Evolutionary conservation across 2,888 invertebrate species (phyloP).

Genomic region (Rhingia rostrata): DNA sequence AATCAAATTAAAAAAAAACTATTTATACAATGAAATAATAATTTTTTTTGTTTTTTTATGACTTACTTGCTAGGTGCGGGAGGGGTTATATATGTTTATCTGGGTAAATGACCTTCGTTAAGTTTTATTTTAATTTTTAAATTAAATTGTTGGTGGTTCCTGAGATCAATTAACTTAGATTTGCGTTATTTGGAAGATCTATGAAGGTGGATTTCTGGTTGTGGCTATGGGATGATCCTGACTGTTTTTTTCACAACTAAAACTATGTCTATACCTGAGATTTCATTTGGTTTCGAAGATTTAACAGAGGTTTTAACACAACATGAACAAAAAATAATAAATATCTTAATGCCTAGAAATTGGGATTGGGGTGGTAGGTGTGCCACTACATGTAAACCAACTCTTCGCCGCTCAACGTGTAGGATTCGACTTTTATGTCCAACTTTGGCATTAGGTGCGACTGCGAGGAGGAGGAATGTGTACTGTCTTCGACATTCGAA

Average conservation of each 20-base stretch:
- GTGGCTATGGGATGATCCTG: slow-evolving; percentile 51
- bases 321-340: slow-evolving; percentile 48
- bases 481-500: slow-evolving; percentile 55
- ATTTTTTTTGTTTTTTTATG: slow-evolving; percentile 42
- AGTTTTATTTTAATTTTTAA: slow-evolving; percentile 53
- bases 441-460: slow-evolving; percentile 50
- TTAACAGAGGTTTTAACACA: slow-evolving; percentile 50
- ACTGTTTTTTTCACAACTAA: slow-evolving; percentile 17
- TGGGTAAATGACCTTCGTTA: slow-evolving; percentile 68
- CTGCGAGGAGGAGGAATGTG: slow-evolving; percentile 41
- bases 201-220: slow-evolving; percentile 30
- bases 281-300: slow-evolving; percentile 58
- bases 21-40: slow-evolving; percentile 38
- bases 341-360: slow-evolving; percentile 40
- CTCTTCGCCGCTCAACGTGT: slow-evolving; percentile 44
- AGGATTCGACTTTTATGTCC: slow-evolving; percentile 63
- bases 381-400: slow-evolving; percentile 47
- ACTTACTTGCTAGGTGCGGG: slow-evolving; percentile 24
- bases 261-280: slow-evolving; percentile 57
- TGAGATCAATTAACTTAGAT: slow-evolving; percentile 56
- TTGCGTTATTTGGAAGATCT: slow-evolving; percentile 47
- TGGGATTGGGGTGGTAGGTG: neutral
- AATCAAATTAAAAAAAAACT: slow-evolving; percentile 2
- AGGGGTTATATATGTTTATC: slow-evolving; percentile 14
- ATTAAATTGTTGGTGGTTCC: slow-evolving; percentile 59